Evolutionary conservation across 1,140 invertebrate species (phyloP), one percentile per base, ranked within the genome.

Genomic region (Acarapis woodi): DNA sequence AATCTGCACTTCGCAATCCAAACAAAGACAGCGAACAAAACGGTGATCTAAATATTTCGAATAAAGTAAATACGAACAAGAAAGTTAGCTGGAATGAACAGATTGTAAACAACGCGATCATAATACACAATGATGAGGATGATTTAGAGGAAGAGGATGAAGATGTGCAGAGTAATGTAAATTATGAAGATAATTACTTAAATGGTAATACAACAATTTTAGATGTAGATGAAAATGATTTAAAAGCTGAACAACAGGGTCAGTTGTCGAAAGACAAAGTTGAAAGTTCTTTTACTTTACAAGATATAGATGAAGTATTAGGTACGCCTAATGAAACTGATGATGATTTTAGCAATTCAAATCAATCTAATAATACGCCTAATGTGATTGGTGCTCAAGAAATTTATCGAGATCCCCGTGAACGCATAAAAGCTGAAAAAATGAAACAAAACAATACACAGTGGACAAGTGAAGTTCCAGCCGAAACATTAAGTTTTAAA

Each of bases 311-410:
- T 25, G 48, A 49, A 19, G 48, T 46, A 10, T 29, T 45, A 4
- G 44, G 30, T 15, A 39, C 18, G 15, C 22, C 23, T 15, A 31
- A 10, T 9, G 21, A 42, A 6, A 22, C 19, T 35, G 33, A 39
- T 20, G 20, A 32, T 14, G 34, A 41, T n/a, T 24, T 12, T 4
- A 22, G n/a, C 4, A 43, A 24, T 15, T 24, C 33, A 19, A 35
- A 28, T 33, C 12, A 6, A 2, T 4, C 44, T 19, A 49, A 49
- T 15, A 49, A 44, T 34, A 85, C 79, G 21, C 79, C 80, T 19
- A 79, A 80, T 42, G 80, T 88, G 9, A 87, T 88, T 46, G 80
- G 80, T 41, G 73, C 78, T 40, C 80, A 85, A 59, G 79, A 87
- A 60, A 75, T 87, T 32, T 87, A 87, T 56, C 68, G 76, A 51